These are phyloP conservation scores for Acinonyx jubatus DNA, from an alignment of 2,113 vertebrate genomes.

Conservation along the genomic window DNA sequence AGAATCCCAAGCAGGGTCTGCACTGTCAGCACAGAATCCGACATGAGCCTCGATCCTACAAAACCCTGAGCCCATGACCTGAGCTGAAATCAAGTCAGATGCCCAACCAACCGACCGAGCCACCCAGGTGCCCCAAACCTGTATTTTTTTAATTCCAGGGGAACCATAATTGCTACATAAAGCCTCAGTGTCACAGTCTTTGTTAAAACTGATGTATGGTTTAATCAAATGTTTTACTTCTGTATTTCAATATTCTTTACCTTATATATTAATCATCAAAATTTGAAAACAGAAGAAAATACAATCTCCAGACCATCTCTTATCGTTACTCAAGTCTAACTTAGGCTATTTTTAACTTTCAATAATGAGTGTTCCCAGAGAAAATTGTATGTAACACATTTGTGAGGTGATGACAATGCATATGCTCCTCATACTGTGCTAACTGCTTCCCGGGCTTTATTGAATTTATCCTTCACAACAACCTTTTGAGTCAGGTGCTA, in stretches of 20 bases:
- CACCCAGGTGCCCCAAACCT: background rate
- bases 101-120: too few relatives aligned
- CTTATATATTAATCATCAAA: conserved; percentile 35
- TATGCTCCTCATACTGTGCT: background rate
- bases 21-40: too few relatives aligned
- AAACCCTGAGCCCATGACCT: too few relatives aligned
- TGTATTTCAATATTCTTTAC: background rate
- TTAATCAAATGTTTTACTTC: conserved; percentile 21
- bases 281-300: conserved; percentile 1
- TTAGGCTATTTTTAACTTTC: conserved; percentile 27
- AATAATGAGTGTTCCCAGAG: background rate
- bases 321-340: background rate
- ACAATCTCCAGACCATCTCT: background rate
- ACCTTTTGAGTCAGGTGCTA: background rate
- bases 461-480: background rate
- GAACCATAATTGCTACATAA: background rate
- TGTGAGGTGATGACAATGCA: background rate
- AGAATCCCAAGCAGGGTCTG: too few relatives aligned
- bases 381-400: background rate
- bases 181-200: background rate
- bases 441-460: background rate
- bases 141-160: background rate
- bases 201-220: background rate
- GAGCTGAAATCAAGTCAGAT: too few relatives aligned
- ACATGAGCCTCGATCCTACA: too few relatives aligned